Conservation (phyloP, 1,140 invertebrate genomes). For the Tetramorium alpestre region DNA sequence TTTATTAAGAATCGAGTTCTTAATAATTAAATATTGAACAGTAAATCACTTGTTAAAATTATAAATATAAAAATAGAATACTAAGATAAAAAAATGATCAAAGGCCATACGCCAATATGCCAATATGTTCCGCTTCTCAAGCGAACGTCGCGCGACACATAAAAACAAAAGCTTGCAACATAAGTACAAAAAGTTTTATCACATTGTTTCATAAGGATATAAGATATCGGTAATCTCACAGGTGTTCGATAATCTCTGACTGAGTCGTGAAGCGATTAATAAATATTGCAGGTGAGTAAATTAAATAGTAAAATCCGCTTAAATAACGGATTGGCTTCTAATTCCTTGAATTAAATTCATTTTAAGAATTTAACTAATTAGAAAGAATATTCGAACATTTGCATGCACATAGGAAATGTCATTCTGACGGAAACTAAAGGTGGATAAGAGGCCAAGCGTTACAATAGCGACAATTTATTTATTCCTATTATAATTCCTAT, state of each 20-base stretch:
- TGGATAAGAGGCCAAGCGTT: neutral
- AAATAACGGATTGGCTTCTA: neutral
- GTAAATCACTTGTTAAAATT: neutral
- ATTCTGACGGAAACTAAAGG: neutral
- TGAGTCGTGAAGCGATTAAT: neutral
- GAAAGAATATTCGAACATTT: neutral
- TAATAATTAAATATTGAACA: neutral
- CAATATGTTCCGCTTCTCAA: neutral
- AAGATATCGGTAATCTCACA: conserved; percentile 21
- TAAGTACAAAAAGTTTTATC: conserved; percentile 30
- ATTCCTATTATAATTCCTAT: neutral
- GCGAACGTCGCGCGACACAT: neutral
- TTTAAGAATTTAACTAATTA: neutral
- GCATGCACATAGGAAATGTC: neutral
- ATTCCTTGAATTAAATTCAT: neutral
- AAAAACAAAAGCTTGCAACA: neutral
- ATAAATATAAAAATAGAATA: neutral
- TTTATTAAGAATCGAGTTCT: neutral
- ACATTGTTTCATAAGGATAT: neutral
- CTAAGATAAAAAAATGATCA: neutral
- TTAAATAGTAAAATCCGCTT: neutral
- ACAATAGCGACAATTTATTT: neutral
- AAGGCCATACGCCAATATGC: neutral
- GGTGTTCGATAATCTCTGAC: conserved; percentile 23
- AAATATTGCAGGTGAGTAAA: neutral